Percentiles rank a stretch among this genome's conserved stretches.
These are phyloP conservation scores for Coendou prehensilis DNA, from an alignment of 2,797 vertebrate genomes.

Conservation along the genomic window DNA sequence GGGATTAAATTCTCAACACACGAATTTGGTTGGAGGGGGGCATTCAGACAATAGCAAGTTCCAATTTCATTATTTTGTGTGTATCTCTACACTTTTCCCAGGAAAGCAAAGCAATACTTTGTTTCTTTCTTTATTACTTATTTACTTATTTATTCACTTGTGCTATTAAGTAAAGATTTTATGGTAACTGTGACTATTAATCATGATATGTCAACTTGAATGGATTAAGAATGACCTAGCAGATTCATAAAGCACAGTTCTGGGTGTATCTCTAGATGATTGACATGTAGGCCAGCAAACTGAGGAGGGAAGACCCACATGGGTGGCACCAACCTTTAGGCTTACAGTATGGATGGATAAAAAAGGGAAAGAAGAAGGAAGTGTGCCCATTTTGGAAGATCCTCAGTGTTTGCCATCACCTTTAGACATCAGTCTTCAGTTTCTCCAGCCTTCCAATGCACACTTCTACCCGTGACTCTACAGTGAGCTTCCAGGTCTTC, in stretches of 20 bases:
- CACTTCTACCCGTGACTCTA: neutral
- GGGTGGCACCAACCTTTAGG: neutral
- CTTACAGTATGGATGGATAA: neutral
- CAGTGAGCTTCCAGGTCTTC: neutral
- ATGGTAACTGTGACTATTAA: neutral
- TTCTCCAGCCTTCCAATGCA: neutral
- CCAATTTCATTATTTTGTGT: neutral
- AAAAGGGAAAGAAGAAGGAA: neutral
- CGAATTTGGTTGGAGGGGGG: neutral
- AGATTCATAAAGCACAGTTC: neutral
- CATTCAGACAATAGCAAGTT: neutral
- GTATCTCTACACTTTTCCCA: neutral
- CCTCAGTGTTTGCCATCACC: neutral
- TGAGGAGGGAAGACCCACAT: neutral
- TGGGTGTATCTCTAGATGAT: neutral
- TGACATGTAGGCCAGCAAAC: neutral
- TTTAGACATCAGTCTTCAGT: neutral
- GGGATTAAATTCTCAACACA: neutral
- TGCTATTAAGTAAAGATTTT: neutral
- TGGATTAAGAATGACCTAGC: neutral
- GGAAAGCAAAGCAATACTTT: neutral
- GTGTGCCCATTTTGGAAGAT: neutral
- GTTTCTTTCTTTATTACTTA: neutral
- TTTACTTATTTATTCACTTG: neutral
- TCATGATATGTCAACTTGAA: neutral